Conservation (phyloP, 2,113 vertebrate genomes). For the Scomber scombrus region DNA sequence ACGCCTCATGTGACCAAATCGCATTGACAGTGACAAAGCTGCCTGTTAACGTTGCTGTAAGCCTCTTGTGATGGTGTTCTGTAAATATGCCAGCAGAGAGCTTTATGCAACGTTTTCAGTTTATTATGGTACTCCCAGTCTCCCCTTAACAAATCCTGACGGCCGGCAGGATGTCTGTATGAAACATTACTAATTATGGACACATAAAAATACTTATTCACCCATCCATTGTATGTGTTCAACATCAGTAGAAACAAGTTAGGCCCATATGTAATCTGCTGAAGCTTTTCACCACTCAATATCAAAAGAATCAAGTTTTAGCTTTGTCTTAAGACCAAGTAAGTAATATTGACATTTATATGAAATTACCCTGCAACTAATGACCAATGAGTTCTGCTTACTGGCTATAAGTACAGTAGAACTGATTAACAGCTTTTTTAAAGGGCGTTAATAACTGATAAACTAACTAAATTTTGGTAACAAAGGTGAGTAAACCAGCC, state of each 20-base stretch:
- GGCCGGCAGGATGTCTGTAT: no score
- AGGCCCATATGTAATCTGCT: not conserved
- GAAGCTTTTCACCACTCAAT: not conserved
- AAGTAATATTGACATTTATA: no score
- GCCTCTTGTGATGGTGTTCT: conserved; percentile 55
- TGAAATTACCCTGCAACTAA: no score
- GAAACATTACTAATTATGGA: no score
- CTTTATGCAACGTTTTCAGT: conserved; percentile 69
- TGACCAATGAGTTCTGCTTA: not conserved
- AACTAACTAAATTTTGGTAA: not conserved
- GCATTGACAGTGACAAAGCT: conserved; percentile 61
- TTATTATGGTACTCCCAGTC: conserved; percentile 20
- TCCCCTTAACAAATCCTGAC: not conserved
- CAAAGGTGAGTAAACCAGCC: not conserved
- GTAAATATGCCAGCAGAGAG: conserved; percentile 54
- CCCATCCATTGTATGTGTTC: not conserved
- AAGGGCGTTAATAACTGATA: not conserved
- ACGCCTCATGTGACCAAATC: conserved; percentile 64
- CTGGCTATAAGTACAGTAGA: not conserved
- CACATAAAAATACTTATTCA: not conserved
- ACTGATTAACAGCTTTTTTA: not conserved
- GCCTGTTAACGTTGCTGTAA: conserved; percentile 61
- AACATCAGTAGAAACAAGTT: not conserved
- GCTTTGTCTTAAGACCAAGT: not conserved
- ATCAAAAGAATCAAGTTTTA: not conserved